A percentile compares a stretch with the other conserved stretches of the same genome.
phyloP scores from a whole-genome alignment of 1,140 invertebrate genomes.

The Homalodisca vitripennis region DNA sequence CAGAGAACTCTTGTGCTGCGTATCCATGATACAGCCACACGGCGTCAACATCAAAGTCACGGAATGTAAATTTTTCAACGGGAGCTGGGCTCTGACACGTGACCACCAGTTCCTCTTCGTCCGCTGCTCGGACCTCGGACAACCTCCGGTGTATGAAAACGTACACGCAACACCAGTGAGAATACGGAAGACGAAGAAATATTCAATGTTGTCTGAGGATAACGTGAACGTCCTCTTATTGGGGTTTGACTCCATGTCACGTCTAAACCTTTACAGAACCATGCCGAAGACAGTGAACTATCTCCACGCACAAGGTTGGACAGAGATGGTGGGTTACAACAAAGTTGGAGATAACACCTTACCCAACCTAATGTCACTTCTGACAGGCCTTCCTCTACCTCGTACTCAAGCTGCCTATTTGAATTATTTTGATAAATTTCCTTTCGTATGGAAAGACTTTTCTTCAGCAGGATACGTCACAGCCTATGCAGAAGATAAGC shows the following conservation, averaged over 20 bases:
- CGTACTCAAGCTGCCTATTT: slow-evolving; percentile 50
- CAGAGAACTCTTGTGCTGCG: too few relatives aligned
- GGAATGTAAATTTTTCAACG: too few relatives aligned
- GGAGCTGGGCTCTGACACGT: too few relatives aligned
- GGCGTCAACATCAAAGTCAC: too few relatives aligned
- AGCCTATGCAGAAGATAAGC: slow-evolving; percentile 74
- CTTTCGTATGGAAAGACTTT: slow-evolving; percentile 78
- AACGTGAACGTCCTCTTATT: slow-evolving; percentile 62
- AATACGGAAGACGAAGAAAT: too few relatives aligned
- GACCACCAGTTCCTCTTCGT: too few relatives aligned
- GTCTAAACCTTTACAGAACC: slow-evolving; percentile 69
- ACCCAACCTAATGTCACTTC: slow-evolving; percentile 74
- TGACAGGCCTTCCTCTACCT: slow-evolving; percentile 62
- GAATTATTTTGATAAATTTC: slow-evolving; percentile 62
- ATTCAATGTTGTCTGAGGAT: too few relatives aligned
- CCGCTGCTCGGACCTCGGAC: too few relatives aligned
- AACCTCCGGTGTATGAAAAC: too few relatives aligned
- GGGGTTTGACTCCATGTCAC: slow-evolving; percentile 82
- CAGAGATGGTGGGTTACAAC: slow-evolving; percentile 60
- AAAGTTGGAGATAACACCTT: slow-evolving; percentile 79
- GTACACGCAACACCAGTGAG: too few relatives aligned
- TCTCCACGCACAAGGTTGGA: slow-evolving; percentile 58
- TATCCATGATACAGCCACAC: too few relatives aligned
- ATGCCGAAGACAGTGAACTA: slow-evolving; percentile 71
- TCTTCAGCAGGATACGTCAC: slow-evolving; percentile 71